Evolutionary conservation across 2,113 vertebrate species (phyloP).

Genomic region (Telmatochromis brachygnathus): DNA sequence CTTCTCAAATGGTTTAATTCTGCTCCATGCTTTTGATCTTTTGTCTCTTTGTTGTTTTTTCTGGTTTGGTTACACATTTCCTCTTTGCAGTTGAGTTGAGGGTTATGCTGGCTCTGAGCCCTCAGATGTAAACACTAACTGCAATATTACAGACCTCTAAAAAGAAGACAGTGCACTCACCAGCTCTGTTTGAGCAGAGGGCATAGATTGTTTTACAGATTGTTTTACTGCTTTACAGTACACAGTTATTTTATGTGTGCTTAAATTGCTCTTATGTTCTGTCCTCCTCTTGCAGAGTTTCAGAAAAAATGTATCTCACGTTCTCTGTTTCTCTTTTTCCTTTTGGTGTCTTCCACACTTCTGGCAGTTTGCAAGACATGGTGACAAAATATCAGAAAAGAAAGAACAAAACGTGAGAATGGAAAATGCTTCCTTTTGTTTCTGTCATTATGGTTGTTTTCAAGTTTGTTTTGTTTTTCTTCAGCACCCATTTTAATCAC

Average conservation of each 20-base stretch:
- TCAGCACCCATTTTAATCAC: background rate
- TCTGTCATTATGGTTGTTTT: slow-evolving; percentile 2
- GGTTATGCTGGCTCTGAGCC: slow-evolving; percentile 30
- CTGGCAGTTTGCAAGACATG: slow-evolving; percentile 94
- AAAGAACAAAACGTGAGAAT: slow-evolving; percentile 98
- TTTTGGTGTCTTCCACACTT: slow-evolving; percentile 23
- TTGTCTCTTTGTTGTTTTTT: slow-evolving; percentile 13
- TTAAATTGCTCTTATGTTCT: slow-evolving; percentile 10
- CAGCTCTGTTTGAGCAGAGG: background rate
- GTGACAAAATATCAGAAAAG: slow-evolving; percentile 99
- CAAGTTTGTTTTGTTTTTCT: background rate
- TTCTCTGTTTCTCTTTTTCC: slow-evolving; percentile 1
- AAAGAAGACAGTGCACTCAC: slow-evolving; percentile 11
- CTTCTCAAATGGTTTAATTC: slow-evolving; percentile 30
- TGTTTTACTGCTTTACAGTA: background rate
- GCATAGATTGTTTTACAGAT: background rate
- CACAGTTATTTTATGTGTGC: background rate
- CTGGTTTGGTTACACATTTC: slow-evolving; percentile 30
- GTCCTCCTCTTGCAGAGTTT: background rate
- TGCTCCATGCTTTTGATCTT: slow-evolving; percentile 26
- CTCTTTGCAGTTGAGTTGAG: slow-evolving; percentile 40
- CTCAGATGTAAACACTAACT: slow-evolving; percentile 48
- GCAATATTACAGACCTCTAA: slow-evolving; percentile 7
- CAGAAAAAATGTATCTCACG: background rate
- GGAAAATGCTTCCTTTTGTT: slow-evolving; percentile 26